Base-by-base conservation (phyloP, 2,888 invertebrate species). In the Tiliacea aurago region DNA sequence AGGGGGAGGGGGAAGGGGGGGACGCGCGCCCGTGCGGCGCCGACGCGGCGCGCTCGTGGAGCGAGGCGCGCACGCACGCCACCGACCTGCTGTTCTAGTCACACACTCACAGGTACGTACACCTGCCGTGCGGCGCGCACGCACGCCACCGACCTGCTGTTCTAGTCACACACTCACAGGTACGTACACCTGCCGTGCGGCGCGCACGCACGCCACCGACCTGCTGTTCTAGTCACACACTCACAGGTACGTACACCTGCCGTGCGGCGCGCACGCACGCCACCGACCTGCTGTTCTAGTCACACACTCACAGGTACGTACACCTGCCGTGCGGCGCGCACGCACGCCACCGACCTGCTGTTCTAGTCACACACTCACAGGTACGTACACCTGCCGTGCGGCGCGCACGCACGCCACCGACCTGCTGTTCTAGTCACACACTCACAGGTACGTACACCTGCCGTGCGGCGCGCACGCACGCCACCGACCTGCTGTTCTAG, bases 241-340 rank as follows among this genome's bases (percentile, higher is more conserved):
- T 62, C 65, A 73, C 63, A 18, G 47, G 63, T 58, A 47, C 43
- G 62, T 62, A 23, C 37, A 15, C 37, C 37, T 59, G 59, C n/a
- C 37, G 59, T 37, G 59, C 37, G 59, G 59, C 61, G 61, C 82
- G 97, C 97, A 97, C 97, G 96, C 86, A 96, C 97, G 86, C 97
- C 95, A 87, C 97, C 97, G 96, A 97, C 76, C 98, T 98, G 96
- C 97, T 98, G 94, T 96, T 98, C 84, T 98, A 98, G 97, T 98
- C 75, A 98, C 98, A 81, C 97, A 98, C 89, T 96, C 41, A 97
- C 71, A 91, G 97, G 68, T 67, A 56, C 43, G 76, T 61, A 23
- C 47, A 23, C 37, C 61, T 61, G 61, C n/a, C 61, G 61, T 45
- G 70, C 20, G 55, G 70, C 56, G 64, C 83, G 97, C 97, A 97